Evolutionary conservation across 2,888 invertebrate species (phyloP).

Genomic region (Globia sparganii): DNA sequence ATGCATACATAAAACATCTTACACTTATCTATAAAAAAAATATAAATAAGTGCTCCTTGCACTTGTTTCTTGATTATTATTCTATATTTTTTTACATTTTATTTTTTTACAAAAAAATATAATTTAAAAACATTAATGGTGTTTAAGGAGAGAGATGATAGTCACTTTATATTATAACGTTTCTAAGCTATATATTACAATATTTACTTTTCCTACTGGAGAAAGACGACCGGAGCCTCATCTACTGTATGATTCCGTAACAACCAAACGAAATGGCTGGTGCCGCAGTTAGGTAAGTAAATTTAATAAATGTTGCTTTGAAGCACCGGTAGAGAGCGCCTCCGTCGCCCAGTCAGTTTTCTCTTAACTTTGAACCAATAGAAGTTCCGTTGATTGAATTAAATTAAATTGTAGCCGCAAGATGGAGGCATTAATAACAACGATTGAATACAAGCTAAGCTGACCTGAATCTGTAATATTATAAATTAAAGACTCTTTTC

Average conservation of each 20-base stretch:
- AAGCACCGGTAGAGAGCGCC: constrained; percentile 25
- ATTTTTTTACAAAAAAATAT: too few species aligned
- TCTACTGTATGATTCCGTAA: constrained; percentile 17
- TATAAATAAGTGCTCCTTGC: too few species aligned
- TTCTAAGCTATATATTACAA: not conserved
- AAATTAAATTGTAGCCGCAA: constrained; percentile 2
- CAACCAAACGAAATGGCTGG: not conserved
- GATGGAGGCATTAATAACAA: not conserved
- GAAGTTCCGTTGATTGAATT: constrained; percentile 14
- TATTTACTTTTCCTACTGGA: constrained; percentile 7
- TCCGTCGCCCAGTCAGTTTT: not conserved
- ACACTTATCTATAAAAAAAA: not conserved
- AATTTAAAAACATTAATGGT: too few species aligned
- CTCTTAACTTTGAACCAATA: constrained; percentile 6
- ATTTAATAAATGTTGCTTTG: constrained; percentile 4
- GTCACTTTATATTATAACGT: not conserved
- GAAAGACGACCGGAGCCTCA: not conserved
- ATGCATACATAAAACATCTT: not conserved
- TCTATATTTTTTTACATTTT: too few species aligned
- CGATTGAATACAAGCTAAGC: not conserved
- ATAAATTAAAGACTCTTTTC: not conserved
- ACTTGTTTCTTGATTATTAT: too few species aligned
- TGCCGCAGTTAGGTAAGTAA: not conserved
- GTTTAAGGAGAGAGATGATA: too few species aligned
- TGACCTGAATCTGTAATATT: not conserved